A percentile compares a stretch with the other conserved stretches of the same genome.
Evolutionary conservation across 2,797 vertebrate species (phyloP).

Genomic region (Taenioides sp.): DNA sequence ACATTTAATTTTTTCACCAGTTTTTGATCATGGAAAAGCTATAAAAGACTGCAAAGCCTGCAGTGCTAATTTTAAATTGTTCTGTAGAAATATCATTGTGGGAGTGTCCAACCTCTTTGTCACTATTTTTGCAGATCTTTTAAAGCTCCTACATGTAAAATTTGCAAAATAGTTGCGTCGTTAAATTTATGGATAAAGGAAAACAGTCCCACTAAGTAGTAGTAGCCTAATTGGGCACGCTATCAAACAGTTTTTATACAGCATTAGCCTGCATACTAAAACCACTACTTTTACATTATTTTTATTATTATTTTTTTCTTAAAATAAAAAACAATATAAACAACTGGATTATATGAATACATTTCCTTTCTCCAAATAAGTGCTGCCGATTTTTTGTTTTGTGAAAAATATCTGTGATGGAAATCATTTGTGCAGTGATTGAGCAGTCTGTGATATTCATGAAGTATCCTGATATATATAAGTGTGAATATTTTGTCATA

Average conservation of each 20-base stretch:
- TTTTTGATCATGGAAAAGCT: background rate
- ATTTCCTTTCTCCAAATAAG: too few species aligned
- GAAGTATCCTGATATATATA: background rate
- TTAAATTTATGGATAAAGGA: background rate
- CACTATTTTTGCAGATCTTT: background rate
- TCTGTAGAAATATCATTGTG: conserved; percentile 1
- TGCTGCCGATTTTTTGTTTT: too few species aligned
- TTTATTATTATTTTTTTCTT: too few species aligned
- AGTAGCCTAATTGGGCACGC: too few species aligned
- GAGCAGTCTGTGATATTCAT: background rate
- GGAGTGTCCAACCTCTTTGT: background rate
- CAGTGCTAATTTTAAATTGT: background rate
- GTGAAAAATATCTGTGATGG: too few species aligned
- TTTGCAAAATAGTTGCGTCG: background rate
- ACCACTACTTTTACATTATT: too few species aligned
- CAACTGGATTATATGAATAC: too few species aligned
- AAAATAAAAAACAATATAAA: too few species aligned
- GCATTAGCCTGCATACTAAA: too few species aligned
- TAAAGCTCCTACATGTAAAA: background rate
- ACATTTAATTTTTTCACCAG: background rate
- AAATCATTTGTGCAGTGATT: too few species aligned
- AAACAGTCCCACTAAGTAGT: too few species aligned
- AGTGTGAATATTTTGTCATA: background rate
- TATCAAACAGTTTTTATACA: too few species aligned
- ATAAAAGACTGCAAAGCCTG: background rate